Evolutionary conservation across 2,888 invertebrate species (phyloP).

Genomic region (Caenorhabditis becei): DNA sequence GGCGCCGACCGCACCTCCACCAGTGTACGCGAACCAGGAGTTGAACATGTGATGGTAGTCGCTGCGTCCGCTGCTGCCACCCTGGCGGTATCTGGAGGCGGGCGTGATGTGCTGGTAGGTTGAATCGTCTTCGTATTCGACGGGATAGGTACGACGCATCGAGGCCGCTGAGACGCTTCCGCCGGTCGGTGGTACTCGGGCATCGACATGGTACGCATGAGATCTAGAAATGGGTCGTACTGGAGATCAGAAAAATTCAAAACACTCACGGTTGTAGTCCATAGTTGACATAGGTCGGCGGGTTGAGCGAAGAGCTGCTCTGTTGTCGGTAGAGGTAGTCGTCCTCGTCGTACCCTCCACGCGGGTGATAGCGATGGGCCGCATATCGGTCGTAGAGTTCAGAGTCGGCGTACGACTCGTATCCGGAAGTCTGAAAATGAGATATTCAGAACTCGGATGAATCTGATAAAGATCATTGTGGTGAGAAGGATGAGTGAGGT

Average conservation of each 20-base stretch:
- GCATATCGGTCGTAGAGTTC: conserved; percentile 71
- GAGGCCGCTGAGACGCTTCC: conserved; percentile 59
- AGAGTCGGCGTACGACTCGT: conserved; percentile 59
- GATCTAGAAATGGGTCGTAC: conserved; percentile 34
- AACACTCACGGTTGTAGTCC: conserved; percentile 58
- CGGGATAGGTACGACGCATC: conserved; percentile 47
- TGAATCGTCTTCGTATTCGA: conserved; percentile 27
- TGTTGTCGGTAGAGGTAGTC: conserved; percentile 46
- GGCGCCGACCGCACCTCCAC: conserved; percentile 67
- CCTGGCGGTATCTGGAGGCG: conserved; percentile 17
- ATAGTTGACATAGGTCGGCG: conserved; percentile 65
- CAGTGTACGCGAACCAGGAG: conserved; percentile 76
- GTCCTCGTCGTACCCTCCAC: conserved; percentile 33
- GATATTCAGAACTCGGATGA: neutral
- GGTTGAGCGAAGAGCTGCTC: conserved; percentile 45
- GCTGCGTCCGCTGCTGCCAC: conserved; percentile 23
- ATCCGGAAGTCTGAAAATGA: conserved; percentile 57
- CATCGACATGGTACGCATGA: conserved; percentile 62
- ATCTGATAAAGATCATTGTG: neutral
- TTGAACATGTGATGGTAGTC: conserved; percentile 78
- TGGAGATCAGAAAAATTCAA: neutral
- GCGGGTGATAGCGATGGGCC: conserved; percentile 67
- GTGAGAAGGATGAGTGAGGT: conserved; percentile 12
- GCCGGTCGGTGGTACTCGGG: conserved; percentile 45
- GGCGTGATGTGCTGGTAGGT: conserved; percentile 44